Base-by-base conservation (phyloP, 1,140 invertebrate species). In the Caenorhabditis latens region DNA sequence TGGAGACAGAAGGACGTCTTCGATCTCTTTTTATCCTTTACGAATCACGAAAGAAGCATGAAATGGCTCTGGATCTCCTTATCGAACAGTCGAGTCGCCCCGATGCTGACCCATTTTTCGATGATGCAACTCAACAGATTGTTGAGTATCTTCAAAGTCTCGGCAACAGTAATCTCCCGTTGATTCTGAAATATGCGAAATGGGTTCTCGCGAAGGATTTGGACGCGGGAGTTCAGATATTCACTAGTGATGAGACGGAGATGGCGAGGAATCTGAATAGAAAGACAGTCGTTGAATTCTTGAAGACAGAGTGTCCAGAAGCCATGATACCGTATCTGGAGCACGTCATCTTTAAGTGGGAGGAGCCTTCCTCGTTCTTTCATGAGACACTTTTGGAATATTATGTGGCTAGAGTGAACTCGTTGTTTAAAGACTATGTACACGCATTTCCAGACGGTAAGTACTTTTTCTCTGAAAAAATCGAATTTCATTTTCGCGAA, bases 371-470 rank as follows among this genome's bases (percentile, higher is more conserved):
- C 7, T 67, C 87, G n/a, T 43, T 40, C 32, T 88, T 88, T 32
- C 87, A 88, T 53, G 87, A 88, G 58, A 75, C 87, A 8, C 84
- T 88, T 24, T 19, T 85, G 16, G 87, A 88, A 50, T 55, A 63
- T 16, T 88, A 88, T 42, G 83, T 84, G 65, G 48, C 46, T 16
- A 65, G 40, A 40, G 87, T 88, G 2, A 88, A 88, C 13, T 19
- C 53, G 19, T 53, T 88, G 16, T 55, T 85, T 8, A 83, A 85
- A 5, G 87, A 88, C 13, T 88, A 88, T 48, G 84, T 84, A 19
- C 87, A 88, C n/a, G 87, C 71, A 4, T 88, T 88, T 58, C 75
- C 53, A 50, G 87, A 88, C 71, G 87, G 87, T 88, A 57, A 83
- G 21, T 84, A 19, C 42, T 4, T 24, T 2, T 6, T 24, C 0